phyloP scores from a whole-genome alignment of 2,113 vertebrate species.

The Canis aureus region DNA sequence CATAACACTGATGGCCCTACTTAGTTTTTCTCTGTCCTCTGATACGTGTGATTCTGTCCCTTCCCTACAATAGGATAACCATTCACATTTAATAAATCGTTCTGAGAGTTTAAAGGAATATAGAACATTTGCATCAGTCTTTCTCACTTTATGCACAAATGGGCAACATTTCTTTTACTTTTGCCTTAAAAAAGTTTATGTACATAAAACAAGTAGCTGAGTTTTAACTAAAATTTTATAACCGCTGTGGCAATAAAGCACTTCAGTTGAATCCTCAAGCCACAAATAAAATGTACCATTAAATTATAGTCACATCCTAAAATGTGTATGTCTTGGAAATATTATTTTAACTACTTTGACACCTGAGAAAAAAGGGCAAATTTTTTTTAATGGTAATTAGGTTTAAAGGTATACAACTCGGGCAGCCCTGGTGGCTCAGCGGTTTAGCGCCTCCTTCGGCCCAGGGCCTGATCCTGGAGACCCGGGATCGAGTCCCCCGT shows the following conservation, averaged over 20 bases:
- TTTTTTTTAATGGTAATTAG: background rate
- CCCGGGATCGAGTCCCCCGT: too few species aligned
- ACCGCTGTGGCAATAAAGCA: background rate
- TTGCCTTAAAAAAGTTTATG: background rate
- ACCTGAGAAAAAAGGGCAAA: background rate
- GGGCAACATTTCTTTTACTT: background rate
- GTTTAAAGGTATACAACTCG: background rate
- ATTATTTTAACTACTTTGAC: background rate
- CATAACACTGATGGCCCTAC: background rate
- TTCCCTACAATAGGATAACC: background rate
- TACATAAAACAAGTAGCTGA: background rate
- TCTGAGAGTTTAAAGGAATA: conserved; percentile 4
- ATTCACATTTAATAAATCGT: background rate
- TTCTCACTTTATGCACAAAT: background rate
- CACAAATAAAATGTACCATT: background rate
- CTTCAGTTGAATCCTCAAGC: background rate
- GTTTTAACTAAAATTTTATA: background rate
- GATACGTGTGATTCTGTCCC: background rate
- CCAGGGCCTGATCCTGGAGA: too few species aligned
- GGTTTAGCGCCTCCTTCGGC: too few species aligned
- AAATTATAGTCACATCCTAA: background rate
- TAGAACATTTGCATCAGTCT: background rate
- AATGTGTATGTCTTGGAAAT: background rate
- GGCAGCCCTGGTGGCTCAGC: too few species aligned
- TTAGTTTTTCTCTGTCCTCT: conserved; percentile 27